Percentiles rank a stretch among this genome's conserved stretches.
Evolutionary conservation across 2,797 vertebrate species (phyloP).

Genomic region (Gouania willdenowi): DNA sequence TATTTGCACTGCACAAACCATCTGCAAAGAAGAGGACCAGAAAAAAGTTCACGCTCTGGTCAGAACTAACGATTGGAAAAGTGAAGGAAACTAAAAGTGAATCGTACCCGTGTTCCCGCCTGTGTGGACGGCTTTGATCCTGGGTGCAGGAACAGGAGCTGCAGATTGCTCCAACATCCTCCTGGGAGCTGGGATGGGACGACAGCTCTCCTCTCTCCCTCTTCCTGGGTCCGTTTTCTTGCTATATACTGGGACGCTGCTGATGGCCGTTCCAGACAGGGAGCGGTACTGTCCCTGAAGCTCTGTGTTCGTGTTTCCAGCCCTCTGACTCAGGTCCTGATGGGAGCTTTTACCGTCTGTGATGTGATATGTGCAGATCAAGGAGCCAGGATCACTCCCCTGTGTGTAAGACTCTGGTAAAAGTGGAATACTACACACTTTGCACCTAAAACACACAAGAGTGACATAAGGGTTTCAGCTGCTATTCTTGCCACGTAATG

Average conservation of each 20-base stretch:
- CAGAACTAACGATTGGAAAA: neutral
- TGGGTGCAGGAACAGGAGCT: constrained; percentile 33
- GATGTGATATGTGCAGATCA: constrained; percentile 43
- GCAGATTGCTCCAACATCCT: neutral
- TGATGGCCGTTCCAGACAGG: constrained; percentile 25
- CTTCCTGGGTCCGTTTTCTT: constrained; percentile 24
- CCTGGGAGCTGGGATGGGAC: constrained; percentile 31
- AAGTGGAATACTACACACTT: constrained; percentile 44
- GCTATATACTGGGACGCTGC: constrained; percentile 33
- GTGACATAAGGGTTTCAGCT: too few relatives aligned
- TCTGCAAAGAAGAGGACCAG: constrained; percentile 18
- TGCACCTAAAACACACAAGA: constrained; percentile 48
- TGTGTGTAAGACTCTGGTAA: constrained; percentile 36
- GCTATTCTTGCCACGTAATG: too few relatives aligned
- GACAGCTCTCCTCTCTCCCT: neutral
- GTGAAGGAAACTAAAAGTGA: neutral
- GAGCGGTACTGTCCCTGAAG: constrained; percentile 18
- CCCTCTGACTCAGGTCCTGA: neutral
- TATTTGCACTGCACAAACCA: neutral
- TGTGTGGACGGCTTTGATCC: constrained; percentile 11
- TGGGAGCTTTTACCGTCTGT: neutral
- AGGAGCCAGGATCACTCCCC: constrained; percentile 16
- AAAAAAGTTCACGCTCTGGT: neutral
- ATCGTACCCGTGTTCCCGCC: constrained; percentile 27
- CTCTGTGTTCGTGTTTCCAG: neutral